A percentile compares a stretch with the other conserved stretches of the same genome.
phyloP scores from a whole-genome alignment of 2,888 invertebrate species.

The Cephus sareptanus region DNA sequence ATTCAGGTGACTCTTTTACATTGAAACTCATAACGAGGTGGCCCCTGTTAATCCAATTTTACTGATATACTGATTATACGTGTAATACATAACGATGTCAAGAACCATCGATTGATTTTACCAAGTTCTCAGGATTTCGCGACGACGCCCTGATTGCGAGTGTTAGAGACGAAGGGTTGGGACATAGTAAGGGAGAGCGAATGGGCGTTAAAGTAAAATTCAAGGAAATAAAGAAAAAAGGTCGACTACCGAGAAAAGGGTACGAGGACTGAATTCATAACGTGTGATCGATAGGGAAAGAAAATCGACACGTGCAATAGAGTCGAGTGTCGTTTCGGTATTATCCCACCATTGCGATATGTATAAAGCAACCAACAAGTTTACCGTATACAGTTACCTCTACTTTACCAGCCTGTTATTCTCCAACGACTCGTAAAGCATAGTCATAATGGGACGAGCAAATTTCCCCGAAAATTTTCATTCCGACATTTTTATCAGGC shows the following conservation, averaged over 20 bases:
- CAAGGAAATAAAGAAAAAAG: neutral
- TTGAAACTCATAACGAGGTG: neutral
- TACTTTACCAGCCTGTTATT: neutral
- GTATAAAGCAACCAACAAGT: neutral
- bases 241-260: constrained; percentile 6
- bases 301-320: neutral
- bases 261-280: neutral
- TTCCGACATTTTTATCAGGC: constrained; percentile 40
- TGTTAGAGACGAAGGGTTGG: neutral
- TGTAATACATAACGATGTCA: neutral
- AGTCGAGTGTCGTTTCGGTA: constrained; percentile 24
- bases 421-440: neutral
- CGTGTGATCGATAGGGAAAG: neutral
- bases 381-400: neutral
- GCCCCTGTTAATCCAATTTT: neutral
- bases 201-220: neutral
- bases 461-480: constrained; percentile 35
- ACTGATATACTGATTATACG: neutral
- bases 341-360: constrained; percentile 13
- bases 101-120: neutral
- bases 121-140: neutral
- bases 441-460: neutral
- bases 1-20: neutral
- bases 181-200: constrained; percentile 13
- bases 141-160: neutral